phyloP scores from a whole-genome alignment of 2,113 vertebrate species.

The Geococcyx californianus region DNA sequence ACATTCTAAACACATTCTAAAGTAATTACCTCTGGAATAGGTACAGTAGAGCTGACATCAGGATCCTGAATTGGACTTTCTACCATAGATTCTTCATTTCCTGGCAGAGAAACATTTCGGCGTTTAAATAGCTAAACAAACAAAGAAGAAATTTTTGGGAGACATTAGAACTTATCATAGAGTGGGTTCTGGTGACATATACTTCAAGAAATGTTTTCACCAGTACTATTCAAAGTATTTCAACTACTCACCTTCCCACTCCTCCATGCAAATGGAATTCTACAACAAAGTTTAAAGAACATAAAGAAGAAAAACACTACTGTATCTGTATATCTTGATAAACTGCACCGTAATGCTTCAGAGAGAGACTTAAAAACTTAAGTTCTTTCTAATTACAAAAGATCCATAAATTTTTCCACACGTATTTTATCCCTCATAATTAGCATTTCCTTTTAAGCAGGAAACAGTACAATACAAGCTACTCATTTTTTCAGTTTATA shows the following conservation, averaged over 20 bases:
- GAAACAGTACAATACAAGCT: background rate
- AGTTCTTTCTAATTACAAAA: background rate
- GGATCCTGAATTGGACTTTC: conserved; percentile 93
- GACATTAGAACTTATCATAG: background rate
- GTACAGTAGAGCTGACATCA: conserved; percentile 90
- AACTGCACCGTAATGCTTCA: background rate
- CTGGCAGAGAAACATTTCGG: conserved; percentile 86
- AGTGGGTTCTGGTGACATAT: background rate
- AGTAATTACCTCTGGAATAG: conserved; percentile 82
- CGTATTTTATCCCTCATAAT: background rate
- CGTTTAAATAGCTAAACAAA: conserved; percentile 87
- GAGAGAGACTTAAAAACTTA: background rate
- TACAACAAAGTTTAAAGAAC: background rate
- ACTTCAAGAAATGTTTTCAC: background rate
- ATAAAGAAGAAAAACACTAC: background rate
- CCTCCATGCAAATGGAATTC: background rate
- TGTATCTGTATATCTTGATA: background rate
- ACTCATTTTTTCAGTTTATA: background rate
- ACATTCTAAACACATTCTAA: background rate
- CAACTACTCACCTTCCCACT: background rate
- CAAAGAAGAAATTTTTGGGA: background rate
- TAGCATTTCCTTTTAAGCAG: background rate
- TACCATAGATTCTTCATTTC: conserved; percentile 87
- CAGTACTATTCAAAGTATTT: background rate
- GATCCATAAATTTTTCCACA: background rate